Evolutionary conservation across 1,140 invertebrate genomes (phyloP).

Genomic region (Macrobrachium nipponense): DNA sequence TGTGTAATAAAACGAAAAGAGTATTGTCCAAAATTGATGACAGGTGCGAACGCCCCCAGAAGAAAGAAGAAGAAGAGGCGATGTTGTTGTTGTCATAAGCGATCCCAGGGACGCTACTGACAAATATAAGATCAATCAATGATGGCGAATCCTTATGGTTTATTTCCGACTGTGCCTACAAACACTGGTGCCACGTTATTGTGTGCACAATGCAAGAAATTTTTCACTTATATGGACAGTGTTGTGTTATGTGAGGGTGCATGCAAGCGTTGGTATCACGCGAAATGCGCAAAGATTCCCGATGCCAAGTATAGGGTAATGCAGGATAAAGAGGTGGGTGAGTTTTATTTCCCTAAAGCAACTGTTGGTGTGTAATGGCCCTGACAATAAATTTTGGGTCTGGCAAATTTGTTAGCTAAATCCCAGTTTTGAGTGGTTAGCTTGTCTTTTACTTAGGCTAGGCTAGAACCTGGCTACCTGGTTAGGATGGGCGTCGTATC

Average conservation of each 20-base stretch:
- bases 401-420: too few species aligned
- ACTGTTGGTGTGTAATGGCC: too few species aligned
- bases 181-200: constrained; percentile 49
- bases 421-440: too few species aligned
- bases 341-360: too few species aligned
- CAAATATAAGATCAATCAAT: constrained; percentile 47
- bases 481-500: too few species aligned
- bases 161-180: constrained; percentile 51
- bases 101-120: constrained; percentile 38
- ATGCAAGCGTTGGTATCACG: constrained; percentile 53
- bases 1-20: too few species aligned
- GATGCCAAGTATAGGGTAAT: constrained; percentile 55
- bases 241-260: constrained; percentile 52
- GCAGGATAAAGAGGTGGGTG: constrained; percentile 41
- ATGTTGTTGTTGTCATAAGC: constrained; percentile 25
- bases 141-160: constrained; percentile 57
- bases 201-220: constrained; percentile 56
- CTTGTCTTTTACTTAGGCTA: too few species aligned
- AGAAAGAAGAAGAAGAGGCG: not conserved
- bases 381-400: too few species aligned
- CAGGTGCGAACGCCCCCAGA: not conserved
- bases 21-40: not conserved
- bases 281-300: constrained; percentile 53
- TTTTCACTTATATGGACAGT: constrained; percentile 58
- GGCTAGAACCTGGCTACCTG: too few species aligned